Percentiles rank a stretch among this genome's conserved stretches.
Conservation (phyloP, 2,888 invertebrate genomes). For the Cryptus armator region DNA sequence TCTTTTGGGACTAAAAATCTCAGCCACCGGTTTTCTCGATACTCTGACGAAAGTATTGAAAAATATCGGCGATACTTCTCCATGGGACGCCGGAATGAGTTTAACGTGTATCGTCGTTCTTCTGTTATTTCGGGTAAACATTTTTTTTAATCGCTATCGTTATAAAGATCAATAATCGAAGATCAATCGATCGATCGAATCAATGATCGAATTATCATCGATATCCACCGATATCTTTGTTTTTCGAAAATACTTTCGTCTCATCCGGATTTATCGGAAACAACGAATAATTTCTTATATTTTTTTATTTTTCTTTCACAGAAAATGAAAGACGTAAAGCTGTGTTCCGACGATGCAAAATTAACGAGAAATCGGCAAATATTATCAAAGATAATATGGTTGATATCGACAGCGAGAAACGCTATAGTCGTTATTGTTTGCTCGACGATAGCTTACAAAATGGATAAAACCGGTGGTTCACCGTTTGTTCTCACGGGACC, state of each 20-base stretch:
- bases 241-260: too few relatives aligned
- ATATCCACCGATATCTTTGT: too few relatives aligned
- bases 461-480: conserved; percentile 86
- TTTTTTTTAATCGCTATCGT: conserved; percentile 65
- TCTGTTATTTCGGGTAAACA: conserved; percentile 92
- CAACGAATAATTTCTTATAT: too few relatives aligned
- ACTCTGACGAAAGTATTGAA: conserved; percentile 90
- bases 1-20: conserved; percentile 90
- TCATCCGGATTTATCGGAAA: too few relatives aligned
- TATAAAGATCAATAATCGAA: not conserved
- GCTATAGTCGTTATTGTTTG: conserved; percentile 93
- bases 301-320: conserved; percentile 82
- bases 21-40: conserved; percentile 91
- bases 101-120: conserved; percentile 90
- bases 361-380: conserved; percentile 84
- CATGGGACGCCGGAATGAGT: conserved; percentile 91
- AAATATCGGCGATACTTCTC: conserved; percentile 89
- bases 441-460: conserved; percentile 89
- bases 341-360: conserved; percentile 83
- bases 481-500: conserved; percentile 92
- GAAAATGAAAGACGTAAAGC: conserved; percentile 91
- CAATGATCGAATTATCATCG: not conserved
- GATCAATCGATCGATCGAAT: not conserved
- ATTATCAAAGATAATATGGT: conserved; percentile 89
- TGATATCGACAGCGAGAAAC: conserved; percentile 93